Evolutionary conservation across 1,140 invertebrate species (phyloP), one percentile per base, ranked within the genome.

Genomic region (Octopus sinensis): DNA sequence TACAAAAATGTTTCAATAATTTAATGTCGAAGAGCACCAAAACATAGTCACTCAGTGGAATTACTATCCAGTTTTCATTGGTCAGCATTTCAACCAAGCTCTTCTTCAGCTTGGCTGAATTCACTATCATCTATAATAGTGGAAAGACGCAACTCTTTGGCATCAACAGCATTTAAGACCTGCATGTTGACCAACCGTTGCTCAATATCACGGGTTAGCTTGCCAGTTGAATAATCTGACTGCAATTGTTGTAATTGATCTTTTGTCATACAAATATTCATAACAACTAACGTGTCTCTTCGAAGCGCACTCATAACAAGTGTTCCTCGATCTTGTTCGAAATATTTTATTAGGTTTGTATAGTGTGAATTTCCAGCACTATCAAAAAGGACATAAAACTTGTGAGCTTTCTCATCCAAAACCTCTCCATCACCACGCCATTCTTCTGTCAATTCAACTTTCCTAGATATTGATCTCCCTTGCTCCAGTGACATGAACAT

Each of bases 251-350:
- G 82, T 30, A 88, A 78, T 56, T 88, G 86, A 12, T 82, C 79
- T 9, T n/a, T 17, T 4, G 82, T 84, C 85, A 86, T 86, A 80
- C 86, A 88, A 76, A 88, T 88, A 73, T 83, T 86, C 76, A 83
- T 81, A 6, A 88, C 81, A 54, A 81, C 68, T 30, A 88, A 79
- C 5, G 79, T 76, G 43, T 83, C 75, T 17, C 73, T 81, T 52
- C 86, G 83, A 56, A 82, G 80, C 7, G 85, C 82, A 12, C 85
- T 82, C 10, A 89, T 77, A 30, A 88, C 83, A 13, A 89, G 78
- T 1, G 86, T 86, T 9, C 87, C 86, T 17, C 86, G 82, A n/a
- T 86, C 85, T 80, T 88, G 87, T 82, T 89, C 88, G 78, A 89
- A 86, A 83, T 89, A 87, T 82, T 86, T 89, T 52, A 87, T 82